Conservation (phyloP, 2,888 invertebrate genomes). For the Ectemnius continuus region DNA sequence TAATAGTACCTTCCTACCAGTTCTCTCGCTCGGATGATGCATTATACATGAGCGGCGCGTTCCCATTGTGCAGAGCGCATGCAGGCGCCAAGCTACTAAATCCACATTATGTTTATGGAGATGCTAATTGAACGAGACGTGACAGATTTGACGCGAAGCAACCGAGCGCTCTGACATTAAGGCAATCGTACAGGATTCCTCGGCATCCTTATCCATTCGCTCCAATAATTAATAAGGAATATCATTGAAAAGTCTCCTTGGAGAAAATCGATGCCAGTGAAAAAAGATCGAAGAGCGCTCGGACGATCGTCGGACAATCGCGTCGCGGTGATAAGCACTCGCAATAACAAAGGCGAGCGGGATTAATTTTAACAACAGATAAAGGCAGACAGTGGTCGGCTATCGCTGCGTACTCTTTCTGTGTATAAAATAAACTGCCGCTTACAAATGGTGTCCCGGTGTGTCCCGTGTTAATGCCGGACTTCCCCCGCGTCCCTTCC, state of each 20-base stretch:
- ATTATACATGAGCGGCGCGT: slow-evolving; percentile 65
- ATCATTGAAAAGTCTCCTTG: no score
- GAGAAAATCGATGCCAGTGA: no score
- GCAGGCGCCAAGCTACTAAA: slow-evolving; percentile 54
- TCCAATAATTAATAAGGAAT: no score
- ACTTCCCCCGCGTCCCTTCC: slow-evolving; percentile 33
- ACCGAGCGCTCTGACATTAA: no score
- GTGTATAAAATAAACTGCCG: slow-evolving; percentile 54
- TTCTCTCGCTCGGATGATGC: slow-evolving; percentile 42
- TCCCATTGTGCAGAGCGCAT: slow-evolving; percentile 60
- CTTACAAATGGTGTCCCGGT: slow-evolving; percentile 38
- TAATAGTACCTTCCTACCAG: slow-evolving; percentile 40
- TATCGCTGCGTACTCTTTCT: background rate
- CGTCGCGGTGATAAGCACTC: slow-evolving; percentile 27
- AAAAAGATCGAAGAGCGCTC: no score
- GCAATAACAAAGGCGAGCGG: slow-evolving; percentile 49
- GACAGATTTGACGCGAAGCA: slow-evolving; percentile 23
- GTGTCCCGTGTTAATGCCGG: slow-evolving; percentile 29
- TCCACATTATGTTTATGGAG: slow-evolving; percentile 68
- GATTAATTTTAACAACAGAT: slow-evolving; percentile 55
- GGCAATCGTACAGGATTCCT: no score
- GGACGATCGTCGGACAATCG: no score
- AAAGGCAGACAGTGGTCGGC: slow-evolving; percentile 34
- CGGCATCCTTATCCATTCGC: no score
- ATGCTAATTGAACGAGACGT: slow-evolving; percentile 62